A percentile compares a stretch with the other conserved stretches of the same genome.
phyloP scores from a whole-genome alignment of 2,888 invertebrate genomes.

The Mesochorus sp. region DNA sequence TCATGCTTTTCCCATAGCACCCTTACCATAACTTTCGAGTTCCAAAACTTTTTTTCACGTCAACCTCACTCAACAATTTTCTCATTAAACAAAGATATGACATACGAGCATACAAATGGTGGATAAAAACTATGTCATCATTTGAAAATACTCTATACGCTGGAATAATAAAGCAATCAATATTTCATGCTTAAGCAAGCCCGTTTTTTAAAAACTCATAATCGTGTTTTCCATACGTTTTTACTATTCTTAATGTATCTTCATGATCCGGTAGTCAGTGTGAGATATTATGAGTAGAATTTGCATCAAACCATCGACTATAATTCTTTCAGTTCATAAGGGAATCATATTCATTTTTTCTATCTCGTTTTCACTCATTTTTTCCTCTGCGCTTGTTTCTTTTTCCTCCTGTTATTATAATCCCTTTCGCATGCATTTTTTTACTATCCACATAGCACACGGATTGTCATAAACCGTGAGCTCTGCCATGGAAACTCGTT shows the following conservation, averaged over 20 bases:
- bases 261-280: slow-evolving; percentile 37
- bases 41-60: not conserved
- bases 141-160: slow-evolving; percentile 14
- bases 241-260: slow-evolving; percentile 48
- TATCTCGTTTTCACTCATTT: not conserved
- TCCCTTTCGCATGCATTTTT: not conserved
- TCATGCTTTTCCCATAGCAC: slow-evolving; percentile 14
- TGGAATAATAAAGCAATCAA: not conserved
- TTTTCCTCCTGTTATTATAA: not conserved
- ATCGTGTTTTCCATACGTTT: slow-evolving; percentile 20
- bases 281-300: slow-evolving; percentile 27
- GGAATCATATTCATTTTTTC: slow-evolving; percentile 22
- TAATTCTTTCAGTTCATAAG: slow-evolving; percentile 51
- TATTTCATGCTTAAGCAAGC: slow-evolving; percentile 15
- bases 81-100: not conserved
- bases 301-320: slow-evolving; percentile 42
- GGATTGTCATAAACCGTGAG: slow-evolving; percentile 44
- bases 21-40: slow-evolving; percentile 28
- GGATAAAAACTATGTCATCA: not conserved
- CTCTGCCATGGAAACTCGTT: slow-evolving; percentile 50
- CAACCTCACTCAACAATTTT: slow-evolving; percentile 4
- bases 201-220: slow-evolving; percentile 3
- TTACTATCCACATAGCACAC: not conserved
- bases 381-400: not conserved
- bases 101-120: not conserved